Conservation (phyloP, 2,797 vertebrate species). For the Champsocephalus esox region DNA sequence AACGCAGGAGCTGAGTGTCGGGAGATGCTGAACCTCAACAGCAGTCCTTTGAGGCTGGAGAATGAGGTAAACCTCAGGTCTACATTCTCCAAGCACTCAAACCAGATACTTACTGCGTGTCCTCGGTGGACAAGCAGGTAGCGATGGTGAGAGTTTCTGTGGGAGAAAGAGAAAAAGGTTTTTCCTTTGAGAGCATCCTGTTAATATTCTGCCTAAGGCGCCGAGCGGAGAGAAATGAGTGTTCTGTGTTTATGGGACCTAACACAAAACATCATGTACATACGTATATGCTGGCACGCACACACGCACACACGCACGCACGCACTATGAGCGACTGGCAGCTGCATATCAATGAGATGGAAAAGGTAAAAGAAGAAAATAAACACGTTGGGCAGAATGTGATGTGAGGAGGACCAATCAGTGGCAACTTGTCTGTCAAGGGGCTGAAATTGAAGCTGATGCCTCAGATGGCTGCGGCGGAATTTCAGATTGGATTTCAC, state of each 20-base stretch:
- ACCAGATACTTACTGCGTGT: slow-evolving; percentile 25
- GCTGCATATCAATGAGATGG: slow-evolving; percentile 60
- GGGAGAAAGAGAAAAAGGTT: slow-evolving; percentile 24
- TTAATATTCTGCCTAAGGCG: slow-evolving; percentile 73
- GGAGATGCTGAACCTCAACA: slow-evolving; percentile 41
- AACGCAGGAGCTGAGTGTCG: slow-evolving; percentile 38
- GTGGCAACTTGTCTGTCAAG: slow-evolving; percentile 36
- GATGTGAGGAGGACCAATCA: slow-evolving; percentile 51
- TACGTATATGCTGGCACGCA: slow-evolving; percentile 12
- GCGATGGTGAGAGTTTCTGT: slow-evolving; percentile 38
- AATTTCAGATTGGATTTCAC: slow-evolving; percentile 16
- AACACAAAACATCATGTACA: slow-evolving; percentile 64
- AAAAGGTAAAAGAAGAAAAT: slow-evolving; percentile 51
- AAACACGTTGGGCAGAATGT: slow-evolving; percentile 52
- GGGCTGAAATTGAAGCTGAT: slow-evolving; percentile 40
- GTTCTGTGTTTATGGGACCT: slow-evolving; percentile 67
- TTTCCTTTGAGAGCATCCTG: slow-evolving; percentile 70
- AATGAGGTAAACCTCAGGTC: slow-evolving; percentile 54
- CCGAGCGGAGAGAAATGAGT: slow-evolving; percentile 60
- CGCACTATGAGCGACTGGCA: slow-evolving; percentile 35
- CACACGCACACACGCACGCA: slow-evolving; percentile 8
- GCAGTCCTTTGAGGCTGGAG: slow-evolving; percentile 46
- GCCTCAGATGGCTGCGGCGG: slow-evolving; percentile 21
- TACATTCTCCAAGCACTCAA: slow-evolving; percentile 44
- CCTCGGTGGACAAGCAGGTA: slow-evolving; percentile 31